A percentile compares a stretch with the other conserved stretches of the same genome.
Evolutionary conservation across 2,797 vertebrate species (phyloP).

Genomic region (Myotis findleyi): DNA sequence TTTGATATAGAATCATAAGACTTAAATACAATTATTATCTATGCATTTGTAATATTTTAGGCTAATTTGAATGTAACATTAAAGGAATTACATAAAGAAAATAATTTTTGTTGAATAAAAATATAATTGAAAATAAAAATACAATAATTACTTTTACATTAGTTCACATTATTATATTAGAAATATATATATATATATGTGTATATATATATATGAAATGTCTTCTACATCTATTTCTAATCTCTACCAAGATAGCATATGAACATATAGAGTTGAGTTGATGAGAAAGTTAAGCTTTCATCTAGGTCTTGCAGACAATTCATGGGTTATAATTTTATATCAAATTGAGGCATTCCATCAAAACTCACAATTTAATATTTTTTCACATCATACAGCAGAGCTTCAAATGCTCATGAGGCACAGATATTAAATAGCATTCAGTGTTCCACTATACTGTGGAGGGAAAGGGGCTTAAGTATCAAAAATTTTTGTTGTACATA

Average conservation of each 20-base stretch:
- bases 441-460: slow-evolving; percentile 60
- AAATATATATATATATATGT: no score
- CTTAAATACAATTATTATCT: slow-evolving; percentile 14
- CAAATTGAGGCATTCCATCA: slow-evolving; percentile 47
- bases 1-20: neutral
- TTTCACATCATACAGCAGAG: slow-evolving; percentile 60
- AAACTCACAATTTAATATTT: slow-evolving; percentile 71
- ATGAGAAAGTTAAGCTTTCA: neutral
- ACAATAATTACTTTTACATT: neutral
- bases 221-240: neutral
- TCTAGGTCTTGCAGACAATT: slow-evolving; percentile 61
- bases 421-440: slow-evolving; percentile 67
- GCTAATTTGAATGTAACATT: neutral
- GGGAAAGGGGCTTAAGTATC: slow-evolving; percentile 67
- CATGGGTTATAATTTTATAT: slow-evolving; percentile 57
- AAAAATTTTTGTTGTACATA: slow-evolving; percentile 67
- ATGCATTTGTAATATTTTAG: slow-evolving; percentile 1
- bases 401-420: slow-evolving; percentile 3
- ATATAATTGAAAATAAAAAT: neutral
- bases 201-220: neutral
- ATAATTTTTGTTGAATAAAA: neutral
- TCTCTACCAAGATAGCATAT: slow-evolving; percentile 10
- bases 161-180: neutral
- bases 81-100: neutral
- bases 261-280: neutral